Percentiles rank a stretch among this genome's conserved stretches.
Conservation (phyloP, 1,140 invertebrate genomes). For the Cydia amplana region DNA sequence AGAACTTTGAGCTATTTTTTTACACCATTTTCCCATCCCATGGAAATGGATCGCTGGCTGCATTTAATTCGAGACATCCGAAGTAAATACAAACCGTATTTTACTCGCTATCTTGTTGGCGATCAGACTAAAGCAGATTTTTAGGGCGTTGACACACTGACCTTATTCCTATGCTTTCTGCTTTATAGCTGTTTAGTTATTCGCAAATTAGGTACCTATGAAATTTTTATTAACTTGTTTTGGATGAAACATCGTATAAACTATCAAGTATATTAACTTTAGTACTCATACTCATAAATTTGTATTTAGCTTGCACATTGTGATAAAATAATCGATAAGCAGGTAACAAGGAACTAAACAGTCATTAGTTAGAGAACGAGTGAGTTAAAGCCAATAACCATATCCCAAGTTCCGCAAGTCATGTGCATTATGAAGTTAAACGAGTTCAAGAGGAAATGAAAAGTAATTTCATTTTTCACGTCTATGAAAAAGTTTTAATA, state of each 20-base stretch:
- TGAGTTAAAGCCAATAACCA: conserved; percentile 4
- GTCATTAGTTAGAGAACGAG: conserved; percentile 16
- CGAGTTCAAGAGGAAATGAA: conserved; percentile 15
- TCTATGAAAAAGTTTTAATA: conserved; percentile 42
- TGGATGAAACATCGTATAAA: too few species aligned
- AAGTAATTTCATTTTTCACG: conserved; percentile 39
- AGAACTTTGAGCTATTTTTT: too few species aligned
- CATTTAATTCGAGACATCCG: neutral
- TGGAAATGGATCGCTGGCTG: too few species aligned
- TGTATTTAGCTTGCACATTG: neutral
- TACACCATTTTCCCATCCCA: too few species aligned
- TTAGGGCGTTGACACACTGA: conserved; percentile 19
- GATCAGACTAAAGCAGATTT: conserved; percentile 15
- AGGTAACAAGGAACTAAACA: neutral
- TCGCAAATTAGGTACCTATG: neutral
- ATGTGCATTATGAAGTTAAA: conserved; percentile 36
- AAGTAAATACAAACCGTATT: conserved; percentile 26
- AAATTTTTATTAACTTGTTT: neutral
- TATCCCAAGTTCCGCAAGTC: conserved; percentile 33
- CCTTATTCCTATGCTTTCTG: neutral
- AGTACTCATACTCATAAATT: neutral
- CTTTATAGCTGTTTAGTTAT: neutral
- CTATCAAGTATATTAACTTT: too few species aligned
- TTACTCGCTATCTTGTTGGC: conserved; percentile 17
- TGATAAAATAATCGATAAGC: too few species aligned